Evolutionary conservation across 2,113 vertebrate genomes (phyloP).

Genomic region (Trichechus manatus): DNA sequence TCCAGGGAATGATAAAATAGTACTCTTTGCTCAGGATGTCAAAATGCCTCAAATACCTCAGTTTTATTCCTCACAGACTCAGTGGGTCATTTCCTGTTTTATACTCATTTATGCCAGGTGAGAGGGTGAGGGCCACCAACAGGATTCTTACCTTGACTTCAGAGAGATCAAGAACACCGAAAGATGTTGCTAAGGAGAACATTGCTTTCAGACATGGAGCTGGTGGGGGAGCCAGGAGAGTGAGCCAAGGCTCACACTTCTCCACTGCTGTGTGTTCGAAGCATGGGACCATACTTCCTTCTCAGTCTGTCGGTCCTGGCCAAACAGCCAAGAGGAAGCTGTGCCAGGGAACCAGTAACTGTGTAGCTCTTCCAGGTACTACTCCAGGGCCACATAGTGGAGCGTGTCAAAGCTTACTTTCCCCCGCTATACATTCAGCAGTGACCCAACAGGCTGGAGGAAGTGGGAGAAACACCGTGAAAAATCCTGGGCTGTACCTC

Average conservation of each 20-base stretch:
- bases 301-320: conserved; percentile 59
- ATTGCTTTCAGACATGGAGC: conserved; percentile 32
- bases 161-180: neutral
- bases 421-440: conserved; percentile 56
- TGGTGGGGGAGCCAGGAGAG: conserved; percentile 53
- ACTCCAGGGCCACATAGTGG: conserved; percentile 66
- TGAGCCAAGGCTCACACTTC: conserved; percentile 57
- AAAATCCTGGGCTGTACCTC: conserved; percentile 80
- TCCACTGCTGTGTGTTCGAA: conserved; percentile 58
- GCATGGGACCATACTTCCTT: conserved; percentile 75
- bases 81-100: neutral
- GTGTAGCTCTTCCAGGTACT: conserved; percentile 76
- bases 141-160: neutral
- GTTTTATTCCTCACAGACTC: neutral
- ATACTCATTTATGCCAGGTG: neutral
- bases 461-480: conserved; percentile 74
- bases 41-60: neutral
- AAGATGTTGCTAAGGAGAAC: neutral
- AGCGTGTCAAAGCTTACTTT: conserved; percentile 68
- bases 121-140: neutral
- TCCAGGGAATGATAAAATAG: neutral
- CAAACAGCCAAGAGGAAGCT: conserved; percentile 43
- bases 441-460: conserved; percentile 76
- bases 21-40: neutral
- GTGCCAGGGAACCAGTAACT: conserved; percentile 71